phyloP scores from a whole-genome alignment of 2,113 vertebrate species.

The Desmodus rotundus region DNA sequence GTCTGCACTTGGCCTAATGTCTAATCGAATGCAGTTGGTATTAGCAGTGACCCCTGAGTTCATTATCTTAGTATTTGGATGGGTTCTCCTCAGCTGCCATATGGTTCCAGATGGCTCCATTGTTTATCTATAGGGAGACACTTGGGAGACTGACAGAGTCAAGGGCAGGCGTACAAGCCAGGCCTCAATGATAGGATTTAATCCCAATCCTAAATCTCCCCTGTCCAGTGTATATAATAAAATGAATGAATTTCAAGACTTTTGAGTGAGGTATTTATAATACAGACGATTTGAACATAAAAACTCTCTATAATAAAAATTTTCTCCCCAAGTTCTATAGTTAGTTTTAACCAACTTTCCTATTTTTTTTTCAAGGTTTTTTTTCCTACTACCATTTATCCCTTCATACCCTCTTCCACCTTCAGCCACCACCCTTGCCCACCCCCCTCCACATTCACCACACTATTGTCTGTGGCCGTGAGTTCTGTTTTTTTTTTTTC shows the following conservation, averaged over 20 bases:
- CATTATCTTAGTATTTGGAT: slow-evolving; percentile 55
- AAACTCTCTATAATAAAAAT: slow-evolving; percentile 45
- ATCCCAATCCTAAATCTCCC: slow-evolving; percentile 66
- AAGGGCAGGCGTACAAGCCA: neutral
- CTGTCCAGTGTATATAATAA: slow-evolving; percentile 65
- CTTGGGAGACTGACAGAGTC: slow-evolving; percentile 36
- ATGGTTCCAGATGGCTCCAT: slow-evolving; percentile 75
- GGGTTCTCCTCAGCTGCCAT: slow-evolving; percentile 66
- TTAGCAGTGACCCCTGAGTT: slow-evolving; percentile 52
- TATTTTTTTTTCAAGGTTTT: too few relatives aligned
- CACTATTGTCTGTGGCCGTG: too few relatives aligned
- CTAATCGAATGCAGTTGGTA: neutral
- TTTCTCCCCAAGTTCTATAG: slow-evolving; percentile 37
- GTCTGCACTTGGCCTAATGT: neutral
- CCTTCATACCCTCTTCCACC: too few relatives aligned
- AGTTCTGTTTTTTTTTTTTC: too few relatives aligned
- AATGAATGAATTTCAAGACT: slow-evolving; percentile 67
- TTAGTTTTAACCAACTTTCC: neutral
- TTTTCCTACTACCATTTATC: too few relatives aligned
- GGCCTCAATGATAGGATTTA: slow-evolving; percentile 46
- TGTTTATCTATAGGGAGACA: slow-evolving; percentile 69
- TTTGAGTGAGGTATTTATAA: neutral
- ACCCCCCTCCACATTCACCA: too few relatives aligned
- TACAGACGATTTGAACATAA: neutral
- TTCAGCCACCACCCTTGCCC: too few relatives aligned